A percentile compares a stretch with the other conserved stretches of the same genome.
Conservation (phyloP, 2,113 vertebrate genomes). For the Rhizomys pruinosus region DNA sequence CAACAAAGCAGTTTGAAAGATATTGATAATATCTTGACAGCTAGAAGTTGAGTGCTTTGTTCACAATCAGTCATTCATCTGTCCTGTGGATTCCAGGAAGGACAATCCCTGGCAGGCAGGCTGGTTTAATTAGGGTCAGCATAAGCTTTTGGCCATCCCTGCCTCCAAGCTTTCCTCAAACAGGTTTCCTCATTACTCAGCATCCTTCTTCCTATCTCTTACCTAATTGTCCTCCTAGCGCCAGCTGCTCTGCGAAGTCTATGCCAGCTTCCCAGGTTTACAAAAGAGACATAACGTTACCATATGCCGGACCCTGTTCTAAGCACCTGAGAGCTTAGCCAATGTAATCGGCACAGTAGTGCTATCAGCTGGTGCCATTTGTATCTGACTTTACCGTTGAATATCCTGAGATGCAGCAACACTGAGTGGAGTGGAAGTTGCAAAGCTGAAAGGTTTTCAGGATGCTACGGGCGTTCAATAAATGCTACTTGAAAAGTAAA, state of each 20-base stretch:
- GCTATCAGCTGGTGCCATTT: not conserved
- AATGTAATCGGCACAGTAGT: not conserved
- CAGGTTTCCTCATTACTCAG: not conserved
- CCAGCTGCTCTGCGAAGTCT: conserved; percentile 29
- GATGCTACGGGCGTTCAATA: not conserved
- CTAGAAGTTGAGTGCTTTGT: not conserved
- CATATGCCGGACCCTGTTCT: not conserved
- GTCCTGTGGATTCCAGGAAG: not conserved
- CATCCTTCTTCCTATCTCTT: not conserved
- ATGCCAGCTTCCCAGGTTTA: not conserved
- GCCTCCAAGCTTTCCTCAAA: not conserved
- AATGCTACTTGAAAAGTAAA: not conserved
- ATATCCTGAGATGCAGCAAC: not conserved
- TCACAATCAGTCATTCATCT: not conserved
- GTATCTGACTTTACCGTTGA: not conserved
- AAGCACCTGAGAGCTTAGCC: not conserved
- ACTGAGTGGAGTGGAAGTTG: not conserved
- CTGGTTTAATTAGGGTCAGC: not conserved
- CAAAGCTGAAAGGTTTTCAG: not conserved
- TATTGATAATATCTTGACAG: not conserved
- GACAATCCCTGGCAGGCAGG: not conserved
- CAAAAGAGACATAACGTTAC: not conserved
- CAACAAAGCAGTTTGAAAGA: not conserved
- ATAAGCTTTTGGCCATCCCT: not conserved
- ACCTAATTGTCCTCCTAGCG: not conserved